These are phyloP conservation scores for Battus philenor DNA, from an alignment of 1,140 invertebrate species.

Conservation along the genomic window DNA sequence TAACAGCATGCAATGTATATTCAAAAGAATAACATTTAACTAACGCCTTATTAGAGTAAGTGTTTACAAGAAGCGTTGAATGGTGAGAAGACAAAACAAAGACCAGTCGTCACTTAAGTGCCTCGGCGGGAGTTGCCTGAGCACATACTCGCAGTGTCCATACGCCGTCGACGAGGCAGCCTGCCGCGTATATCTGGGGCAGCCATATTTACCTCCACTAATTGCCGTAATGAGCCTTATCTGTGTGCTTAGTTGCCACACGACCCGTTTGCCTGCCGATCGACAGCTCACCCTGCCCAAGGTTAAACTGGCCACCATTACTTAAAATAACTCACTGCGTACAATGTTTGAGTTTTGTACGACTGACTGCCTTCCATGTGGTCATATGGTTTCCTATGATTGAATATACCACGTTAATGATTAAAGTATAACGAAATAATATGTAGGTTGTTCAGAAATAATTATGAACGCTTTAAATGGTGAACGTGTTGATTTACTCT, in stretches of 20 bases:
- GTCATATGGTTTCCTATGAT: no score
- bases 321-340: slow-evolving; percentile 27
- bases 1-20: no score
- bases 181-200: slow-evolving; percentile 37
- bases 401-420: no score
- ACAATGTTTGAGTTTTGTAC: slow-evolving; percentile 4
- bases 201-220: slow-evolving; percentile 59
- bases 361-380: no score
- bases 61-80: no score
- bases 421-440: no score
- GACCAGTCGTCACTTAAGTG: no score
- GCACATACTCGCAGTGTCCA: slow-evolving; percentile 26
- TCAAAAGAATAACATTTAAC: no score
- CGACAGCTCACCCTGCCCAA: slow-evolving; percentile 47
- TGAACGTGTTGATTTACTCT: no score
- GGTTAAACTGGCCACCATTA: slow-evolving; percentile 34
- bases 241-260: slow-evolving; percentile 55
- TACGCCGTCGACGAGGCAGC: slow-evolving; percentile 14
- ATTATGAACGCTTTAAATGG: no score
- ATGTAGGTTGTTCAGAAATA: no score
- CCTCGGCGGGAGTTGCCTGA: not conserved
- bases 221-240: slow-evolving; percentile 67
- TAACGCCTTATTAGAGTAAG: no score
- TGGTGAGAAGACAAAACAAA: not conserved
- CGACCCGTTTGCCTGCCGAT: slow-evolving; percentile 53